These are phyloP conservation scores for Apodemus sylvaticus DNA, from an alignment of 2,113 vertebrate genomes.

Conservation along the genomic window DNA sequence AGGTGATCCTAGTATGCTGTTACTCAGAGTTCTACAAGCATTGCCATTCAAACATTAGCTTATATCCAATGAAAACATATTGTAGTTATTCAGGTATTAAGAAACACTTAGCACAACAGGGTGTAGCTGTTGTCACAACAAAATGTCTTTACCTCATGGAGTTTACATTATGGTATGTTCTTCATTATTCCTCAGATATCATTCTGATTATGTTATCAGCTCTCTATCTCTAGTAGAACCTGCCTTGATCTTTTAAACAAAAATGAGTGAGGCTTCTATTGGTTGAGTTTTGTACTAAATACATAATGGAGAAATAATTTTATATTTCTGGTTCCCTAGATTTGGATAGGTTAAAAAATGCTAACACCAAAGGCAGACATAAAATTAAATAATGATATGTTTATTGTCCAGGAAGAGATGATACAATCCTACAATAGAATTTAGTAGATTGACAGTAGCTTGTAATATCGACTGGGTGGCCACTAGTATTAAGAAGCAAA, in stretches of 20 bases:
- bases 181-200: neutral
- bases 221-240: neutral
- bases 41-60: neutral
- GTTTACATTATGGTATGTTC: neutral
- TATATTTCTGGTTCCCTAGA: neutral
- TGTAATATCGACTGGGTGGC: neutral
- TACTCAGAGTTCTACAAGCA: neutral
- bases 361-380: neutral
- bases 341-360: neutral
- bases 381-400: neutral
- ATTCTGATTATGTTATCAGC: neutral
- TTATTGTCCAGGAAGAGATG: neutral
- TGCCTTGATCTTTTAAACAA: neutral
- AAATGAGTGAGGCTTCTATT: neutral
- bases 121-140: neutral
- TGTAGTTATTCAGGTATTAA: neutral
- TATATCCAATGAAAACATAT: neutral
- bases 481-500: neutral
- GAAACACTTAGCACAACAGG: neutral
- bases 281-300: neutral
- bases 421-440: neutral
- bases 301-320: neutral
- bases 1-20: neutral
- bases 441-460: fast-evolving
- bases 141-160: neutral